Base-by-base conservation (phyloP, 2,888 invertebrate genomes). In the Eupithecia subumbrata region DNA sequence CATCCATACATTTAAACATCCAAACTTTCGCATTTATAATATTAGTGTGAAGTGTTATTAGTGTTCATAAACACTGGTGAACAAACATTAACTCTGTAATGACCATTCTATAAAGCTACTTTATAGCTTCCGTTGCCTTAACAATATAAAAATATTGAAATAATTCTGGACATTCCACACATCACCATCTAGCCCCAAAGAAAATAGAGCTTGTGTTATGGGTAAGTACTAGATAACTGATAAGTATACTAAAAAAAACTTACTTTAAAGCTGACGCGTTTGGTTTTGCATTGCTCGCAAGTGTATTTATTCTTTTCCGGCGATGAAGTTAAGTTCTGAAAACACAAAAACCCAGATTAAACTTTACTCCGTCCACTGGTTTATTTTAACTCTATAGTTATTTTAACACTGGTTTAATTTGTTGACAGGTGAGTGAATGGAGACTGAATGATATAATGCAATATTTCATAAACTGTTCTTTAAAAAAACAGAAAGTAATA, bases 191-290 rank as follows among this genome's bases (percentile, higher is more conserved):
- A 48, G 18, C 48, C 48, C 18, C 18, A 48, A 48, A 3, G 5
- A 7, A 18, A 48, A 16, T 7, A 48, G 0, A 48, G 5, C 48
- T 48, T 30, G 30, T 30, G 30, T 30, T 48, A 18, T 48, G 48
- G 18, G 18, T 18, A 11, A 16, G 48, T 18, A 48, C 48, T 48
- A 18, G 48, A 40, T 40, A 30, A 3, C 30, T 30, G 30, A 30
- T 30, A 30, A 3, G 30, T 30, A 40, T 11, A 40, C 40, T 11
- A 1, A 11, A 8, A 40, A 11, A 40, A 48, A 48, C 97, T 89
- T 78, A 96, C 90, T 83, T 96, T 95, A 48, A 91, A 91, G 48
- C 75, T 78, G 14, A 83, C 76, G 67, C 84, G 78, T 68, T 74
- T 74, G 12, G 72, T 67, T 70, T 69, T 69, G 78, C 91, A 91